Evolutionary conservation across 2,797 vertebrate genomes (phyloP).

Genomic region (Schizopygopsis pylzovi): DNA sequence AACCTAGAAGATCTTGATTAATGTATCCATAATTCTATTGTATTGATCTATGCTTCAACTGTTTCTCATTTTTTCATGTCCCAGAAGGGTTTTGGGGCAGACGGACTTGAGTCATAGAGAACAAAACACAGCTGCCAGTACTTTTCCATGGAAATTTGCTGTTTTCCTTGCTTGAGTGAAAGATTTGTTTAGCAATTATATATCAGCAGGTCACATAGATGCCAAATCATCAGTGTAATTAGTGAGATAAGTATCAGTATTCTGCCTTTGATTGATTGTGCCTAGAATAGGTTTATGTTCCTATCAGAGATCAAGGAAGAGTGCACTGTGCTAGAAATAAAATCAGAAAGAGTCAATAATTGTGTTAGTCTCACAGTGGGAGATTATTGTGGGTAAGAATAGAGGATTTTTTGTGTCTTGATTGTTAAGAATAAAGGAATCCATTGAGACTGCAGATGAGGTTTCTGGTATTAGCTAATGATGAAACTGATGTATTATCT

Average conservation of each 20-base stretch:
- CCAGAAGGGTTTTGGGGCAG: neutral
- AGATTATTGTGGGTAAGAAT: conserved; percentile 26
- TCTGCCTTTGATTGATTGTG: neutral
- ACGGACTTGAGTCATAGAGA: neutral
- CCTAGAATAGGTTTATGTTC: neutral
- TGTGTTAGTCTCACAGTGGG: neutral
- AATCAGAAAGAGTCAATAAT: conserved; percentile 18
- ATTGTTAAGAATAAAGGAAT: conserved; percentile 8
- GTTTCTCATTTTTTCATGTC: neutral
- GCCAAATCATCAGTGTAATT: neutral
- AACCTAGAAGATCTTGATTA: neutral
- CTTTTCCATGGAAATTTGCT: neutral
- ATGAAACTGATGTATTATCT: conserved; percentile 4
- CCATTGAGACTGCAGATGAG: too few species aligned
- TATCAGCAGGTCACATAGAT: neutral
- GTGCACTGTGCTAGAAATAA: conserved; percentile 6
- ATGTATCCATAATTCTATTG: neutral
- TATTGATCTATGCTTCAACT: neutral
- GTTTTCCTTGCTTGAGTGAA: neutral
- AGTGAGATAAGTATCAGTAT: neutral
- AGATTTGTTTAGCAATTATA: neutral
- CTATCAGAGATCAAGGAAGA: conserved; percentile 3
- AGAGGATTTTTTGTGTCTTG: conserved; percentile 24
- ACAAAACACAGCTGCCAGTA: conserved; percentile 3
- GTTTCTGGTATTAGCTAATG: neutral